Evolutionary conservation across 23 tunicate genomes (phyloP).

Genomic region (Halocynthia aurantium): DNA sequence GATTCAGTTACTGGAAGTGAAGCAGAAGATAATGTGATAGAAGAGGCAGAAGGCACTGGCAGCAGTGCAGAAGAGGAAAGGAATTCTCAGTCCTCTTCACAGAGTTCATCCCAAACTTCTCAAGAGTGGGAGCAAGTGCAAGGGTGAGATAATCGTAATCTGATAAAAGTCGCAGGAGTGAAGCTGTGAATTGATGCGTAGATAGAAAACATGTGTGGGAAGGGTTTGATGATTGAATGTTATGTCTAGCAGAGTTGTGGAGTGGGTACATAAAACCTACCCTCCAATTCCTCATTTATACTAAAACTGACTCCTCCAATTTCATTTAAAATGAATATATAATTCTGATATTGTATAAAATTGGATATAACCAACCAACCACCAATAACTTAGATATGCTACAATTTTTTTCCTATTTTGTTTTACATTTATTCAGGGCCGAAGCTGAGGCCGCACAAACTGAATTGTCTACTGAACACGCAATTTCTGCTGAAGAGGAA

Average conservation of each 20-base stretch:
- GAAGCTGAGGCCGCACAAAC: slow-evolving; percentile 10
- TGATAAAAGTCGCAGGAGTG: not conserved
- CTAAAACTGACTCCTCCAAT: too few species aligned
- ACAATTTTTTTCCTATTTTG: too few species aligned
- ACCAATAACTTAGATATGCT: too few species aligned
- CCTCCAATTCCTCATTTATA: too few species aligned
- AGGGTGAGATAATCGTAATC: not conserved
- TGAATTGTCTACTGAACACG: not conserved
- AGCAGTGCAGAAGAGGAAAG: slow-evolving; percentile 3
- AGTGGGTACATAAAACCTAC: too few species aligned
- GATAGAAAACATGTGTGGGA: too few species aligned
- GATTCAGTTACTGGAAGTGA: slow-evolving; percentile 7
- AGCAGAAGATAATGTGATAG: not conserved
- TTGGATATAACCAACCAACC: too few species aligned
- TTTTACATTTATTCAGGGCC: not conserved
- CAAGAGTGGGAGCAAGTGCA: slow-evolving; percentile 16
- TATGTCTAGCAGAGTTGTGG: not conserved
- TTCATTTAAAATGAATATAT: too few species aligned
- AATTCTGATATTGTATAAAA: too few species aligned
- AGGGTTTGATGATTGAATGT: not conserved
- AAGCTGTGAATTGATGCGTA: too few species aligned
- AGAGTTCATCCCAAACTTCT: slow-evolving; percentile 8
- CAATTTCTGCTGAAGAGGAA: slow-evolving; percentile 1
- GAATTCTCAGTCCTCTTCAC: not conserved
- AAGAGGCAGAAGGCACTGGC: not conserved